Base-by-base conservation (phyloP, 2,888 invertebrate species). In the Adelognathus sp. region DNA sequence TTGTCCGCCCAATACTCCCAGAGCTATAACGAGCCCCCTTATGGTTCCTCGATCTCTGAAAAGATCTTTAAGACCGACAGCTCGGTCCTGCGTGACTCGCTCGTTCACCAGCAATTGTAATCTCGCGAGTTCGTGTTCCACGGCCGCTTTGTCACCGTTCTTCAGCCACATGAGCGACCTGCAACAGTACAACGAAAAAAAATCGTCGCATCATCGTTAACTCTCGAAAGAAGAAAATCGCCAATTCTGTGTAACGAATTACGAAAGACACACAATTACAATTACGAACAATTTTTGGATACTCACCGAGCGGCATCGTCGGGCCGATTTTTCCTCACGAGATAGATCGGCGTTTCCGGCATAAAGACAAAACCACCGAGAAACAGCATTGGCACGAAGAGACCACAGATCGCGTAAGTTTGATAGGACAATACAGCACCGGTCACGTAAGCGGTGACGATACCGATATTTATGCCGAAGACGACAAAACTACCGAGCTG, bases 341-440 rank as follows among this genome's bases (percentile, higher is more conserved):
- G 86, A 58, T 90, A 92, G 24, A 92, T 88, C 0, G 94, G 94
- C 0, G 94, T 93, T 86, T 94, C 94, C 2, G 94, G 94, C 79
- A 94, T 80, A 61, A 90, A 91, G n/a, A 90, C 81, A 79, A 93
- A 92, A 0, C 89, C 73, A 1, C 90, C 79, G 3, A 93, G 75
- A 50, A 92, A 92, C 0, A 93, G 16, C 1, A 92, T 58, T 0
- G 93, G 91, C 1, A 93, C 67, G 0, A 91, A 21, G 1, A 92
- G 82, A 46, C 92, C 92, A 0, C 91, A 80, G 2, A 89, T 81
- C 5, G 93, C 93, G 54, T 93, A 89, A 4, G 86, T 79, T 1
- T 87, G 86, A 91, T 93, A 94, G 2, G 91, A 87, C 2, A 92
- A 66, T 78, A 86, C 84, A 70, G 88, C 92, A 52, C 93, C 95